Evolutionary conservation across 2,888 invertebrate genomes (phyloP), one percentile per base, ranked within the genome.

Genomic region (Cantharis flavilabris): DNA sequence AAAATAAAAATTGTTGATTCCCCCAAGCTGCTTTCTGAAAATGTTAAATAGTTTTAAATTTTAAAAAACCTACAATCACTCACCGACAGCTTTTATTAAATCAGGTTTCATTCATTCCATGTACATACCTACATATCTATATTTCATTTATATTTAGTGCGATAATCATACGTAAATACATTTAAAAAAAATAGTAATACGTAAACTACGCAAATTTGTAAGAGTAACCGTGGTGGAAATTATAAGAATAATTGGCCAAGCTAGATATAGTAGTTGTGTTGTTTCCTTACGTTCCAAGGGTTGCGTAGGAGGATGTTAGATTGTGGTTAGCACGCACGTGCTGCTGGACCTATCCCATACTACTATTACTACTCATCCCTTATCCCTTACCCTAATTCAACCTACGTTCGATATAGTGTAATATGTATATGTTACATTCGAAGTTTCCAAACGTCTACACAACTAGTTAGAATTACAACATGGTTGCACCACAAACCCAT

Each of bases 261-360:
- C 86, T 85, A 85, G 85, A 86, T 84, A 85, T 84, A 85, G 84
- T 85, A 86, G 85, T 86, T 85, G 86, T 86, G 87, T 86, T 86
- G 86, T 86, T 86, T 86, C 86, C 86, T 86, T 86, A 83, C 81
- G 82, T 82, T 82, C 85, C 85, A 86, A 86, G 87, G 87, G 86
- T 86, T 86, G 86, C 86, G 86, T 86, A 85, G 86, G 86, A 84
- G 84, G 87, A 87, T 86, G 86, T 85, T 87, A 85, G 86, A 86
- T 82, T 86, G 87, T 84, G 86, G 87, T 86, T 86, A 86, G 85
- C 85, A 87, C 86, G 87, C 87, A 87, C 87, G 87, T 87, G 87
- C 86, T 86, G 84, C 86, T 85, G 86, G 85, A 85, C 85, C 86
- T 86, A 83, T 84, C 82, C 80, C 83, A 85, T 83, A 81, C 85